A percentile compares a stretch with the other conserved stretches of the same genome.
Evolutionary conservation across 2,888 invertebrate genomes (phyloP).

Genomic region (Holacanthella duospinosa): DNA sequence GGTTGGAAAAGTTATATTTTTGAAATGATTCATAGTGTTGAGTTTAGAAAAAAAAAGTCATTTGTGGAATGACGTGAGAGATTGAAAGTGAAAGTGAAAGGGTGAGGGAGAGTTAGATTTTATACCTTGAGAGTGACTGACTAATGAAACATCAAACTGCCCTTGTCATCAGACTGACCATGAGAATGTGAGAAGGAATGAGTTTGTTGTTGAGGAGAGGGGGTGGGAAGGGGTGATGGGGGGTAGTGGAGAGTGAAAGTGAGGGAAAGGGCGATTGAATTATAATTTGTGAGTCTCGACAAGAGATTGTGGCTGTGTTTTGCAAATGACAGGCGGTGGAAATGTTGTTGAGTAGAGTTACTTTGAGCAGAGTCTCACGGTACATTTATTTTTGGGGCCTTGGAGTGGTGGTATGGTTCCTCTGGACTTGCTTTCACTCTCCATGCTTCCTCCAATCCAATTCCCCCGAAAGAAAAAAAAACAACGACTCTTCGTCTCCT

Average conservation of each 20-base stretch:
- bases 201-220: slow-evolving; percentile 4
- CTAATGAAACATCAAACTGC: too few relatives aligned
- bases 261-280: slow-evolving; percentile 32
- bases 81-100: neutral
- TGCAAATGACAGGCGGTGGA: slow-evolving; percentile 38
- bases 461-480: neutral
- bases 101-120: neutral
- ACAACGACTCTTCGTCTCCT: neutral
- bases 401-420: neutral
- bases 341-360: slow-evolving; percentile 35
- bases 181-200: slow-evolving; percentile 7
- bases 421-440: slow-evolving; percentile 10
- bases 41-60: neutral
- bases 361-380: slow-evolving; percentile 34
- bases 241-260: slow-evolving; percentile 11
- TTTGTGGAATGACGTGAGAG: neutral
- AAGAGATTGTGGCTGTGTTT: slow-evolving; percentile 15
- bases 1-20: neutral
- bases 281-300: slow-evolving; percentile 31
- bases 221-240: neutral
- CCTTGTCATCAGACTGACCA: too few relatives aligned
- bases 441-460: slow-evolving; percentile 10
- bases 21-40: neutral
- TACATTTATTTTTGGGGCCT: slow-evolving; percentile 28
- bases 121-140: too few relatives aligned